These are phyloP conservation scores for Philonicus albiceps DNA, from an alignment of 2,888 invertebrate species.

Conservation along the genomic window DNA sequence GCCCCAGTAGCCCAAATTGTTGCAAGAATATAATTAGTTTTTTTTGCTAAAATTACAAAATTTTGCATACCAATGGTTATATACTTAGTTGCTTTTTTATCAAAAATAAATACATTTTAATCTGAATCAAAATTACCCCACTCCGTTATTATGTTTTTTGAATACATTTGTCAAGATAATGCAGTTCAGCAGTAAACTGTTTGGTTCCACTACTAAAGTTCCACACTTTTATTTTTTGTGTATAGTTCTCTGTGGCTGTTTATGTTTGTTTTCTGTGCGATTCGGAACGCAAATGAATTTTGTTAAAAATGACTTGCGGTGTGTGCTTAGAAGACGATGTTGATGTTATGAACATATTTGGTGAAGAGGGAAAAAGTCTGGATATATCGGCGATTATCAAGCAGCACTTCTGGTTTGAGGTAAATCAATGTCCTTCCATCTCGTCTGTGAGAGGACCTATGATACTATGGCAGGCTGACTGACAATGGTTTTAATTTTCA, in stretches of 20 bases:
- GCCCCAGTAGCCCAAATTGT: background rate
- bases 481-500: background rate
- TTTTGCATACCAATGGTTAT: background rate
- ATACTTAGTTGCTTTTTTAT: too few species aligned
- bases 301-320: slow-evolving; percentile 44
- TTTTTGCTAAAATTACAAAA: background rate
- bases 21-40: background rate
- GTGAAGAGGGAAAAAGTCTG: slow-evolving; percentile 35
- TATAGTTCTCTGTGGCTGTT: background rate
- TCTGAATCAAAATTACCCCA: too few species aligned
- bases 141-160: background rate
- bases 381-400: slow-evolving; percentile 43
- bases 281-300: background rate
- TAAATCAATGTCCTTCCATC: slow-evolving; percentile 39
- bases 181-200: background rate
- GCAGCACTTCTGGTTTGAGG: slow-evolving; percentile 50
- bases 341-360: slow-evolving; percentile 46
- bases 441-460: background rate
- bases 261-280: background rate
- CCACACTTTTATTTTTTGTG: background rate
- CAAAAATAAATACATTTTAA: too few species aligned
- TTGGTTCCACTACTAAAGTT: background rate
- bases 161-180: background rate
- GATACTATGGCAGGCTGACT: background rate
- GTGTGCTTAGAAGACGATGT: slow-evolving; percentile 40